Percentiles rank a stretch among this genome's conserved stretches.
phyloP scores from a whole-genome alignment of 2,797 vertebrate genomes.

The Brotogeris chrysoptera region DNA sequence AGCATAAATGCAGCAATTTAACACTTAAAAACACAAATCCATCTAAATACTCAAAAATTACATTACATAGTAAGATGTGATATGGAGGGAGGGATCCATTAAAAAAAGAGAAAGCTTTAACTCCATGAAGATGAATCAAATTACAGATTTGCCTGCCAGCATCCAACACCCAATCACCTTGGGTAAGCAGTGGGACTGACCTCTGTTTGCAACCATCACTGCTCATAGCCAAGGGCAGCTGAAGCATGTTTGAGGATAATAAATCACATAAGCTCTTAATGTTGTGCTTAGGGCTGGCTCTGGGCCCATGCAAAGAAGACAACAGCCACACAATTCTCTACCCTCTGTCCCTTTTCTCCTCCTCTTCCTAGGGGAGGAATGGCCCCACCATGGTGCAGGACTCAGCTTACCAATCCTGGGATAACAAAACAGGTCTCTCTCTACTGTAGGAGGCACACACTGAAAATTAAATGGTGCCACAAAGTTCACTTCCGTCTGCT shows the following conservation, averaged over 20 bases:
- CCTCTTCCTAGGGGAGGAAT: background rate
- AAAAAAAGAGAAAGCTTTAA: background rate
- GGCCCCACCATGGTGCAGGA: accelerated
- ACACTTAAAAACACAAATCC: background rate
- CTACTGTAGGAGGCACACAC: background rate
- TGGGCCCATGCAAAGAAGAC: background rate
- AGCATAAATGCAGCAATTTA: background rate
- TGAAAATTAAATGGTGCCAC: background rate
- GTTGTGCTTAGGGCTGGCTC: background rate
- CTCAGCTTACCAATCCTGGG: background rate
- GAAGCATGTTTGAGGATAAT: background rate
- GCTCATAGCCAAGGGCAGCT: background rate
- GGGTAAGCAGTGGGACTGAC: background rate
- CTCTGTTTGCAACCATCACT: background rate
- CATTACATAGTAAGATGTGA: background rate
- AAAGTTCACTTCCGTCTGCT: background rate
- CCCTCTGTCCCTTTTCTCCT: background rate
- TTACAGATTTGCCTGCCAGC: background rate
- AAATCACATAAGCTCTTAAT: background rate
- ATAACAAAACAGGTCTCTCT: background rate
- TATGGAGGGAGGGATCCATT: background rate
- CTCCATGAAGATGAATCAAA: background rate
- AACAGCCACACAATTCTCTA: background rate
- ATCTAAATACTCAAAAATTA: background rate
- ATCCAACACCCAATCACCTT: background rate